A percentile compares a stretch with the other conserved stretches of the same genome.
phyloP scores from a whole-genome alignment of 2,888 invertebrate genomes.

The Eupithecia tripunctaria region DNA sequence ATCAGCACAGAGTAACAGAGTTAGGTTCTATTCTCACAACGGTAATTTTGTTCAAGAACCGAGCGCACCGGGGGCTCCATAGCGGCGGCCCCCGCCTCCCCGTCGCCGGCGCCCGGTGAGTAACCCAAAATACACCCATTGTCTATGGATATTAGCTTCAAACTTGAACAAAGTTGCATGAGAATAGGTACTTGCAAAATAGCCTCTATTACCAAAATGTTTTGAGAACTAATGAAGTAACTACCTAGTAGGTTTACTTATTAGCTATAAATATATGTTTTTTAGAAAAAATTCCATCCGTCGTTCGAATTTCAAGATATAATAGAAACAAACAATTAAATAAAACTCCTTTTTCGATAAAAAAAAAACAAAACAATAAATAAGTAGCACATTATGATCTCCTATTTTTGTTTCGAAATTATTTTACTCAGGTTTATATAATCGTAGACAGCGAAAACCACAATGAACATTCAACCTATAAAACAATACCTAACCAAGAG shows the following conservation, averaged over 20 bases:
- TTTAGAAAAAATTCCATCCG: background rate
- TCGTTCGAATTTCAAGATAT: background rate
- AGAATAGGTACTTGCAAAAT: background rate
- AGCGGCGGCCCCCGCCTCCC: conserved; percentile 64
- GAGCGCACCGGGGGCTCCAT: conserved; percentile 74
- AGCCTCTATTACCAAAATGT: too few relatives aligned
- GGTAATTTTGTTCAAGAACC: conserved; percentile 83
- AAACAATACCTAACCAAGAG: conserved; percentile 24
- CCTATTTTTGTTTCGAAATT: background rate
- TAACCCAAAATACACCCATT: conserved; percentile 40
- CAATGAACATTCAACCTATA: conserved; percentile 29
- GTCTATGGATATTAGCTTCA: conserved; percentile 60
- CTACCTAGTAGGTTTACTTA: background rate
- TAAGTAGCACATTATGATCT: background rate
- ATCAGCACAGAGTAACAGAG: conserved; percentile 15
- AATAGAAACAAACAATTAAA: background rate
- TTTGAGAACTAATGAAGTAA: background rate
- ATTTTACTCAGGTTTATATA: background rate
- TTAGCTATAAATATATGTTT: background rate
- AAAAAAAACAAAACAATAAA: background rate
- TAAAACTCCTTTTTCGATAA: background rate
- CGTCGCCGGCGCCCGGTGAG: conserved; percentile 67
- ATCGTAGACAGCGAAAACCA: conserved; percentile 3
- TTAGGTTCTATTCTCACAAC: conserved; percentile 57
- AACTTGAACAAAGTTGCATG: conserved; percentile 66